Evolutionary conservation across 2,113 vertebrate genomes (phyloP), one percentile per base, ranked within the genome.

Genomic region (Cololabis saira): DNA sequence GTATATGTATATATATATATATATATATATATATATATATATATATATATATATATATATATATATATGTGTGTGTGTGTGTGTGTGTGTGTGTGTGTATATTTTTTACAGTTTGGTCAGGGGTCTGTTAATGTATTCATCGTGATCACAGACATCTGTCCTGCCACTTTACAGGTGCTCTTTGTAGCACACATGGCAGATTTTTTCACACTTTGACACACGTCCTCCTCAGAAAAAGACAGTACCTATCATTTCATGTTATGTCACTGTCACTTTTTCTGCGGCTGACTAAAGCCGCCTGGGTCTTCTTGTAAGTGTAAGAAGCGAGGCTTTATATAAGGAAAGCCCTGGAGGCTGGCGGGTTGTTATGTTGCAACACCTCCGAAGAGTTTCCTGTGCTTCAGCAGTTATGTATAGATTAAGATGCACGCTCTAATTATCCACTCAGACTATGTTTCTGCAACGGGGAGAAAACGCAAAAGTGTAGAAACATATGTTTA

Each of bases 351-450:
- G 7, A 41, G 59, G 43, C 14, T 54, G 19, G 57, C 5, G 21
- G 33, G 16, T 41, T 60, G 10, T 51, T 9, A 47, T 37, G 66
- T 57, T 58, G 63, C 71, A 67, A 50, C 51, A 68, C 15, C 17
- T 64, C 42, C 53, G 12, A 33, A 37, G 52, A 16, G 43, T 60
- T 74, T 82, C 81, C 76, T 75, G 73, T 74, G 21, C 45, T 58
- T 61, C 55, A 40, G 7, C 3, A 19, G 15, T 16, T 1, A 12
- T n/a, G n/a, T 5, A n/a, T 22, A 44, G 14, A 44, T 22, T 13
- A 15, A 59, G 3, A 18, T 24, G 45, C 33, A 37, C 33, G 6
- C 33, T 37, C 33, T 37, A 7, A 9, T 15, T 41, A n/a, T 56
- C 40, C 3, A 1, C 44, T 65, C 30, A 21, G 41, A 69, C 42